Conservation (phyloP, 2,113 vertebrate genomes). For the Brachypteracias leptosomus region DNA sequence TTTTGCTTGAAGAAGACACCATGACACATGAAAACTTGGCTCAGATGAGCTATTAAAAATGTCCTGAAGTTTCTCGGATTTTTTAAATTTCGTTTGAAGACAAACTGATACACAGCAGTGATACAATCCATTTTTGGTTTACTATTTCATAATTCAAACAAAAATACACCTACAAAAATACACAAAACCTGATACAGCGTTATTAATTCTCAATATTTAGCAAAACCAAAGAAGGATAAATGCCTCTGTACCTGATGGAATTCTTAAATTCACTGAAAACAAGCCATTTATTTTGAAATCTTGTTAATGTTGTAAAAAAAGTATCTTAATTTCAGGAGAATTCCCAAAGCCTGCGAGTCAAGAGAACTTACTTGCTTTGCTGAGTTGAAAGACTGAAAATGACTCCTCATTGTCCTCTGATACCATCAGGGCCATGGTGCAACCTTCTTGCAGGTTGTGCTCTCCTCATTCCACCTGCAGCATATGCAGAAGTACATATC, state of each 20-base stretch:
- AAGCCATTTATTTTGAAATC: background rate
- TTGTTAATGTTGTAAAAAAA: background rate
- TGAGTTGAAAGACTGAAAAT: background rate
- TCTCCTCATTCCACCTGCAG: background rate
- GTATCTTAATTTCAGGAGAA: background rate
- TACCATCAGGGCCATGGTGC: background rate
- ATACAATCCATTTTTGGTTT: background rate
- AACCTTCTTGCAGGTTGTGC: background rate
- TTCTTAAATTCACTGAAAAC: background rate
- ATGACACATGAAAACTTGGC: background rate
- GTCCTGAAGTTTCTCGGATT: background rate
- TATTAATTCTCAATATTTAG: background rate
- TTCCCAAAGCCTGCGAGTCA: background rate
- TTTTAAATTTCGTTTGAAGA: background rate
- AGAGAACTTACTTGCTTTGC: background rate
- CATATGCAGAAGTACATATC: background rate
- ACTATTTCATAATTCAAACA: background rate
- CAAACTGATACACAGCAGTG: background rate
- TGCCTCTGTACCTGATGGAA: background rate
- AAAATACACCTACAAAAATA: background rate
- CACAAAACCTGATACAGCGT: background rate
- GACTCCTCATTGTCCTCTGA: background rate
- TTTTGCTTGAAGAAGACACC: background rate
- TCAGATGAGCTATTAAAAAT: background rate
- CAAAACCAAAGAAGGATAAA: background rate